Conservation (phyloP, 1,140 invertebrate genomes). For the Drosophila fuyamai region DNA sequence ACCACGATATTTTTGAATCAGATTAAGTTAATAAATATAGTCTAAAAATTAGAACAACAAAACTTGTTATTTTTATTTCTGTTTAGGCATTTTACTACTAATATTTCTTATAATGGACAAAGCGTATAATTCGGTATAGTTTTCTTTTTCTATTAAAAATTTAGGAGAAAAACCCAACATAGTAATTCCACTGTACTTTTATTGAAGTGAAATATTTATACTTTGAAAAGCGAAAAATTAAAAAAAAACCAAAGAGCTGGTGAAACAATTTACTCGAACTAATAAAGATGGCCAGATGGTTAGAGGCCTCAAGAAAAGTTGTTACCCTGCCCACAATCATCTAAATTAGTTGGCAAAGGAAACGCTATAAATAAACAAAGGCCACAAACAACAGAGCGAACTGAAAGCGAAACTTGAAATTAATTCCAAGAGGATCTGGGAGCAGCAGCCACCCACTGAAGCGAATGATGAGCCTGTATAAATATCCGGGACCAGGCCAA, state of each 20-base stretch:
- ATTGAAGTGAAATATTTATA: too few relatives aligned
- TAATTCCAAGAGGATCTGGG: slow-evolving; percentile 52
- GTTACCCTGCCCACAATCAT: slow-evolving; percentile 16
- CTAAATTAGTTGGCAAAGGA: slow-evolving; percentile 43
- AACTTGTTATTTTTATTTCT: too few relatives aligned
- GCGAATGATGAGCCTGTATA: slow-evolving; percentile 63
- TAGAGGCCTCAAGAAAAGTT: slow-evolving; percentile 4
- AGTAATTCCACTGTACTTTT: too few relatives aligned
- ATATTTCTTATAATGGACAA: too few relatives aligned
- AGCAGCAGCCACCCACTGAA: slow-evolving; percentile 12
- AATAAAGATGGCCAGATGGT: slow-evolving; percentile 33
- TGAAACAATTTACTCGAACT: slow-evolving; percentile 20
- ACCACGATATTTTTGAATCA: background rate
- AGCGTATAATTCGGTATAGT: too few relatives aligned
- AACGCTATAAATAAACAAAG: slow-evolving; percentile 45
- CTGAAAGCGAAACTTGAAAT: slow-evolving; percentile 78
- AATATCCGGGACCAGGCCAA: slow-evolving; percentile 42
- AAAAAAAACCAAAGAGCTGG: background rate
- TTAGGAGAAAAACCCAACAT: too few relatives aligned
- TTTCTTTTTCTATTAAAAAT: too few relatives aligned
- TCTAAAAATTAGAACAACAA: too few relatives aligned
- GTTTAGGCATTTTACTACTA: too few relatives aligned
- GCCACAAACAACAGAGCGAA: slow-evolving; percentile 40
- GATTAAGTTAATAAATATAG: too few relatives aligned
- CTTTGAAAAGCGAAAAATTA: too few relatives aligned